A percentile compares a stretch with the other conserved stretches of the same genome.
These are phyloP conservation scores for Pectinophora gossypiella DNA, from an alignment of 1,140 invertebrate genomes.

Conservation along the genomic window DNA sequence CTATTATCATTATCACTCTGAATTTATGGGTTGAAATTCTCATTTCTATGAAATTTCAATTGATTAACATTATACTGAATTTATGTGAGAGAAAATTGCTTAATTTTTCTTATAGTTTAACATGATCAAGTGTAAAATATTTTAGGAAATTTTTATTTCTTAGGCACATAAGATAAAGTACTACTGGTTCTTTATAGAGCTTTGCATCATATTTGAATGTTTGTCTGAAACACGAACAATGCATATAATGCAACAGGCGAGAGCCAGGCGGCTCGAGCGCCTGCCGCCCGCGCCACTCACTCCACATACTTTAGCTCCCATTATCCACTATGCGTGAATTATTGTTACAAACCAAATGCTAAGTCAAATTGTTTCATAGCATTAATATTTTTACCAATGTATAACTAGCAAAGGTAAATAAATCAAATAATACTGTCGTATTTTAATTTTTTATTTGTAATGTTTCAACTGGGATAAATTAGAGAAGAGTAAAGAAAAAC, in stretches of 20 bases:
- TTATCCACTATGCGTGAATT: constrained; percentile 45
- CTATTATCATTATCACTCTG: constrained; percentile 21
- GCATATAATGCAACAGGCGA: constrained; percentile 31
- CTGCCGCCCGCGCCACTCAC: not conserved
- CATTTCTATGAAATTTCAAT: constrained; percentile 17
- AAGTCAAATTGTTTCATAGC: constrained; percentile 72
- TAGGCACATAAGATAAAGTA: constrained; percentile 68
- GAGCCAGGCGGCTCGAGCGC: not conserved
- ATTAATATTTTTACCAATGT: constrained; percentile 74
- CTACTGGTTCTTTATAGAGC: constrained; percentile 55
- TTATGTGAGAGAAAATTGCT: constrained; percentile 22
- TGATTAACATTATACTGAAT: constrained; percentile 14
- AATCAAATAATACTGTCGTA: constrained; percentile 67
- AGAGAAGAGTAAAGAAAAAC: not conserved
- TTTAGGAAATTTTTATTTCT: constrained; percentile 65
- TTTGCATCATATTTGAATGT: constrained; percentile 33
- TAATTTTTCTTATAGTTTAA: constrained; percentile 37
- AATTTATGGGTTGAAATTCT: constrained; percentile 23
- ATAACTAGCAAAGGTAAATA: constrained; percentile 73
- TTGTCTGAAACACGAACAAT: constrained; percentile 22
- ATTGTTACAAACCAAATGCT: constrained; percentile 68
- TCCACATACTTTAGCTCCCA: constrained; percentile 29
- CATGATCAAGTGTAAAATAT: constrained; percentile 64
- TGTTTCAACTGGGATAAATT: no score
- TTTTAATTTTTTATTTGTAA: constrained; percentile 8